Conservation (phyloP, 2,888 invertebrate genomes). For the Lobophora halterata region DNA sequence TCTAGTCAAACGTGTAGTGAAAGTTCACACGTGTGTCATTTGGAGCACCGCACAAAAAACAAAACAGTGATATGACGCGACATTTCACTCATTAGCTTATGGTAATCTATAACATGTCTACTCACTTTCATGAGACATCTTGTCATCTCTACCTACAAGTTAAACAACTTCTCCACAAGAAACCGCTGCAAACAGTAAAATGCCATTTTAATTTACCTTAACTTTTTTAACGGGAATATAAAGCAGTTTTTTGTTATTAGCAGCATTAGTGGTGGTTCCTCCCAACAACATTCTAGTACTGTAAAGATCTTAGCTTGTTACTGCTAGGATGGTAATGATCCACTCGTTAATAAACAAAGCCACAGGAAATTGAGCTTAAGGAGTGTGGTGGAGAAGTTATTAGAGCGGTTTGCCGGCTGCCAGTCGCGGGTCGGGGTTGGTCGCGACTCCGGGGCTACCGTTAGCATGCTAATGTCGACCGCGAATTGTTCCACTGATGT, state of each 20-base stretch:
- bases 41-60: conserved; percentile 42
- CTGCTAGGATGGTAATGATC: conserved; percentile 5
- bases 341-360: conserved; percentile 20
- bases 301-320: too few species aligned
- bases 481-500: conserved; percentile 60
- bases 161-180: too few species aligned
- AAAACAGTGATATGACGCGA: conserved; percentile 46
- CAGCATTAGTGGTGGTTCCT: too few species aligned
- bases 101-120: conserved; percentile 27
- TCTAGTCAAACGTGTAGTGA: conserved; percentile 64
- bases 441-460: conserved; percentile 48
- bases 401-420: conserved; percentile 35
- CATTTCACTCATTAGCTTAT: conserved; percentile 47
- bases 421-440: conserved; percentile 34
- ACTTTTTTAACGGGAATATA: too few species aligned
- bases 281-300: too few species aligned
- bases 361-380: conserved; percentile 16
- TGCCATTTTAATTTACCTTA: too few species aligned
- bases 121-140: conserved; percentile 3
- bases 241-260: too few species aligned
- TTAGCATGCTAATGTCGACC: conserved; percentile 70
- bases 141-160: too few species aligned
- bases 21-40: conserved; percentile 68
- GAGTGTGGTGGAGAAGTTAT: conserved; percentile 38
- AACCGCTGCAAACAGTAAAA: too few species aligned